Evolutionary conservation across 1,140 invertebrate genomes (phyloP).

Genomic region (Homalodisca vitripennis): DNA sequence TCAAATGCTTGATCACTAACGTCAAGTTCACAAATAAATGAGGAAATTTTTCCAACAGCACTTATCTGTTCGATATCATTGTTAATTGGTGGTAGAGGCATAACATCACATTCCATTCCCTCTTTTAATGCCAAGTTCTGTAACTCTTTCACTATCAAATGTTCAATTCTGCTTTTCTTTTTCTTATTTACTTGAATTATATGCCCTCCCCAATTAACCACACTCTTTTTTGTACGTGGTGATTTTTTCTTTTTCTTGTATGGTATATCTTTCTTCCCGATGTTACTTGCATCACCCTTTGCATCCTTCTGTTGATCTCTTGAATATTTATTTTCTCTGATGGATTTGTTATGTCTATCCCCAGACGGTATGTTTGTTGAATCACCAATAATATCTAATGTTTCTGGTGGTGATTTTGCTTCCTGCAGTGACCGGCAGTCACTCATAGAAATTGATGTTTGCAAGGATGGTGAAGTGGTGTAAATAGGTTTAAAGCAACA

Average conservation of each 20-base stretch:
- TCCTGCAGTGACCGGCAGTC: neutral
- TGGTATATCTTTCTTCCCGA: neutral
- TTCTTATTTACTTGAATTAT: neutral
- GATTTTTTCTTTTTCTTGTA: neutral
- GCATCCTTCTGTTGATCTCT: neutral
- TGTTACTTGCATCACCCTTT: neutral
- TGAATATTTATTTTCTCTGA: neutral
- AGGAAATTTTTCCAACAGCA: slow-evolving; percentile 13
- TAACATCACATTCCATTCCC: slow-evolving; percentile 18
- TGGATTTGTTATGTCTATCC: neutral
- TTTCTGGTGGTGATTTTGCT: neutral
- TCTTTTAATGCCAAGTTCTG: slow-evolving; percentile 20
- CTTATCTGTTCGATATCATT: neutral
- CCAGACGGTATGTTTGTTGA: neutral
- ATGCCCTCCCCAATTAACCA: neutral
- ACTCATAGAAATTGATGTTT: neutral
- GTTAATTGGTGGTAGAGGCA: neutral
- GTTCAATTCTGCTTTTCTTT: slow-evolving; percentile 20
- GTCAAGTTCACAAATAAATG: slow-evolving; percentile 29
- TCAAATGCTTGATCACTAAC: slow-evolving; percentile 1
- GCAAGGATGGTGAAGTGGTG: neutral
- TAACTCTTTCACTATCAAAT: slow-evolving; percentile 11
- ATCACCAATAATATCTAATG: neutral
- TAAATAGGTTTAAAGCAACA: neutral
- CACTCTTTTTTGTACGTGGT: neutral